A percentile compares a stretch with the other conserved stretches of the same genome.
Evolutionary conservation across 2,797 vertebrate genomes (phyloP).

Genomic region (Oreonectes daqikongensis): DNA sequence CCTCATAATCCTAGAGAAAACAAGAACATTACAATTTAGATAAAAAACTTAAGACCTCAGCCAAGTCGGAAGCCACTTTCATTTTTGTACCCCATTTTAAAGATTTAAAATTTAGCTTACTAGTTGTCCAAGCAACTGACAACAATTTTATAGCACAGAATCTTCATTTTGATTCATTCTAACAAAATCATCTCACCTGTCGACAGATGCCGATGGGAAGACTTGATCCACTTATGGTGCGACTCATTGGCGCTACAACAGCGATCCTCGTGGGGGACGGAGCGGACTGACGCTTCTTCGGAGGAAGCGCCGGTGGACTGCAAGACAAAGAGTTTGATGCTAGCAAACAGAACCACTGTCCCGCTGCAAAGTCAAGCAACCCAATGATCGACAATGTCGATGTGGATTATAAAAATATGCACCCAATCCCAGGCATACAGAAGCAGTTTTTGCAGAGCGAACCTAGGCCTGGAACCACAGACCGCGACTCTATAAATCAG

Average conservation of each 20-base stretch:
- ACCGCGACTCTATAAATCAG: constrained; percentile 18
- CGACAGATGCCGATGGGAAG: constrained; percentile 82
- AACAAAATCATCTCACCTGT: constrained; percentile 66
- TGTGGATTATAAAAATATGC: constrained; percentile 1
- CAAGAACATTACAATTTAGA: neutral
- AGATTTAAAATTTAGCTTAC: too few relatives aligned
- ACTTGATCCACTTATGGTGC: constrained; percentile 85
- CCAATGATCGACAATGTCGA: neutral
- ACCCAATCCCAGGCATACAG: neutral
- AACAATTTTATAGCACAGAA: too few relatives aligned
- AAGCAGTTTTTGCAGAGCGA: neutral
- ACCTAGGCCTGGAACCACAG: constrained; percentile 28
- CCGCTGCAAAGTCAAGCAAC: neutral
- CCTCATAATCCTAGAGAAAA: constrained; percentile 77
- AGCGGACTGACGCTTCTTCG: constrained; percentile 85
- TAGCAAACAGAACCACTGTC: neutral
- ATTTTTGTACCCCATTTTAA: too few relatives aligned
- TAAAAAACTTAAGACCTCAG: too few relatives aligned
- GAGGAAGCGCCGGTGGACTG: constrained; percentile 88
- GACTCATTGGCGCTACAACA: constrained; percentile 87
- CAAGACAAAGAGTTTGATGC: neutral
- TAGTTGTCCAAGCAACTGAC: too few relatives aligned
- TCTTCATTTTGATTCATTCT: too few relatives aligned
- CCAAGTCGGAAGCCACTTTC: too few relatives aligned
- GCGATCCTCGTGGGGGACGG: constrained; percentile 86